A percentile compares a stretch with the other conserved stretches of the same genome.
These are phyloP conservation scores for Cynoglossus semilaevis DNA, from an alignment of 2,113 vertebrate genomes.

Conservation along the genomic window DNA sequence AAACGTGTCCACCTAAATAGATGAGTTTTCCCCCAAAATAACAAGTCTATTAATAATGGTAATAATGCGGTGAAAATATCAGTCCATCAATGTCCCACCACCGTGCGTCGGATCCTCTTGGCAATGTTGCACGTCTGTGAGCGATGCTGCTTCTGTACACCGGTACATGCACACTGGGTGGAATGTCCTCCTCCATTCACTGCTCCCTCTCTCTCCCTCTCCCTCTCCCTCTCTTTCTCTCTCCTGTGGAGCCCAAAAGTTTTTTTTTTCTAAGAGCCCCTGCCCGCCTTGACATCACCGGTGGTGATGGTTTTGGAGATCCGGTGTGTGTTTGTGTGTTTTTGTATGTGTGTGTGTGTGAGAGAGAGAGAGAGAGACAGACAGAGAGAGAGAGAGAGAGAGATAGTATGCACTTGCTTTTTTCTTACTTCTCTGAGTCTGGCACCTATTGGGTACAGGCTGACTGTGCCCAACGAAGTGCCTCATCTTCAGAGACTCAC, in stretches of 20 bases:
- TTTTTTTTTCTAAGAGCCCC: constrained; percentile 60
- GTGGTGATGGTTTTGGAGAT: constrained; percentile 15
- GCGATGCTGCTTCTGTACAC: constrained; percentile 55
- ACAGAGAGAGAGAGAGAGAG: background rate
- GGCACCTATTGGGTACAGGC: too few relatives aligned
- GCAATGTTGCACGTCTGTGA: constrained; percentile 46
- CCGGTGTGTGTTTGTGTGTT: background rate
- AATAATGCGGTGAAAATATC: constrained; percentile 4
- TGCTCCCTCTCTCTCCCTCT: constrained; percentile 32
- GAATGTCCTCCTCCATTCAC: constrained; percentile 67
- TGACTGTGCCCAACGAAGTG: too few relatives aligned
- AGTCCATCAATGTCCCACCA: constrained; percentile 47
- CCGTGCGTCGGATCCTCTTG: constrained; percentile 57
- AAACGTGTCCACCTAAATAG: background rate
- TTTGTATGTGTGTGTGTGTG: constrained; percentile 4
- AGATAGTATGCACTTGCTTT: background rate
- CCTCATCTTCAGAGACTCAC: too few relatives aligned
- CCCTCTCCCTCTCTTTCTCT: constrained; percentile 21
- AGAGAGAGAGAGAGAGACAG: background rate
- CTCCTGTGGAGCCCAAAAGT: constrained; percentile 58
- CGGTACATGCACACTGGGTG: constrained; percentile 62
- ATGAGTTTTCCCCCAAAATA: too few relatives aligned
- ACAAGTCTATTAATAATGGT: background rate
- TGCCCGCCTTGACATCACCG: constrained; percentile 72
- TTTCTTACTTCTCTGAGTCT: too few relatives aligned